Base-by-base conservation (phyloP, 2,888 invertebrate genomes). In the Acleris laterana region DNA sequence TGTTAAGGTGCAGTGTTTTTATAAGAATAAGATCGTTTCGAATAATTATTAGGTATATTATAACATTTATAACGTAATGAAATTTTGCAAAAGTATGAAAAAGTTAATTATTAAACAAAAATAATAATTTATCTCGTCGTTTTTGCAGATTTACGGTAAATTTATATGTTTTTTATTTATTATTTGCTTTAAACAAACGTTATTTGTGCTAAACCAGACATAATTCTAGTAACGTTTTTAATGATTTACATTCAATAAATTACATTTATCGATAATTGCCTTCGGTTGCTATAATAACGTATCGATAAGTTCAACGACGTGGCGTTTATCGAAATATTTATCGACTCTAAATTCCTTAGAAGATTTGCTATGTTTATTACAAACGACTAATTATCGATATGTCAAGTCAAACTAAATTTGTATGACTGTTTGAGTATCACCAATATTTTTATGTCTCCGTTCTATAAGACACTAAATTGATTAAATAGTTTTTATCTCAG, bases 31-130 rank as follows among this genome's bases (percentile, higher is more conserved):
- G 46, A 28, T 19, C 19, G 25, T 57, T 56, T 66, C 46, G 52
- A 46, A 63, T 62, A 62, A 51, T 62, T 62, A 52, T 66, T n/a
- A n/a, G n/a, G n/a, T n/a, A n/a, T n/a, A n/a, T n/a, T n/a, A n/a
- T n/a, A n/a, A n/a, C n/a, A n/a, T n/a, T n/a, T 48, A 66, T 52
- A 32, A n/a, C 49, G 56, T 61, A 56, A 56, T 66, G 4, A 13
- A 38, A 38, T 38, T 38, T 62, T 66, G 61, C 62, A 57, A 51
- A 38, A 28, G 61, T 19, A 55, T 44, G 46, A n/a, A 48, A 62
- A 48, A 62, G 52, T 65, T 42, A 60, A 65, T 63, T 56, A 62
- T 44, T 50, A 50, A 44, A 7, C 55, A 25, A 2, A 25, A 51
- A 58, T 38, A 32, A 46, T 61, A 32, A 56, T 55, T 42, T 49